Evolutionary conservation across 2,888 invertebrate genomes (phyloP), one percentile per base, ranked within the genome.

Genomic region (Saturnia japonica): DNA sequence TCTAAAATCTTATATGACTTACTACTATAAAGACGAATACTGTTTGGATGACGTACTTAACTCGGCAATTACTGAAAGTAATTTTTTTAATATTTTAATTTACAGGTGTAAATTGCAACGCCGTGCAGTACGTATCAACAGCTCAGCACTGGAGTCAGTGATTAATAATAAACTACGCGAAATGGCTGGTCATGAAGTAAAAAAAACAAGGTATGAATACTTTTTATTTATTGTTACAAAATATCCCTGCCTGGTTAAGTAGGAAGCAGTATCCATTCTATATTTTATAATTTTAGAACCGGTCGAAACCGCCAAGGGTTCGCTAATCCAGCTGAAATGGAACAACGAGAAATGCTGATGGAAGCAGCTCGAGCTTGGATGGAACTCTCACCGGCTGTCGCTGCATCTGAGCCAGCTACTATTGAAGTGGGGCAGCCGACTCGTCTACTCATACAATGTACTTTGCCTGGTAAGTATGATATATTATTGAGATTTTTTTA

Each of bases 371-470:
- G 96, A 68, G 96, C 96, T 62, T 97, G 97, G 97, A 95, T 97
- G 94, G 96, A 96, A 82, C 93, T 97, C 76, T 94, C 95, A 0
- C 94, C 94, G 0, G 90, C 88, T 0, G 82, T 82, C 1, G 83
- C 88, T 0, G 85, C 87, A 25, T 77, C 81, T 14, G 95, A 95
- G 75, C 94, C 94, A 0, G 90, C 90, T 16, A 95, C 95, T 7
- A 95, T 96, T 12, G 96, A 96, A 88, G 97, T 97, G 68, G 97
- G 97, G 16, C 96, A 97, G 85, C 95, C 95, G 28, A 96, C 96
- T 22, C 92, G 95, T 69, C 86, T 97, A n/a, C 95, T 95, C 11
- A 95, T 96, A 74, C 96, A 96, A 85, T 95, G 95, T 73, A 95
- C 95, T 19, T 82, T 96, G 73, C 96, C 96, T 78, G 95, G 96